Base-by-base conservation (phyloP, 2,113 vertebrate species). In the Petrocephalus microphthalmus region DNA sequence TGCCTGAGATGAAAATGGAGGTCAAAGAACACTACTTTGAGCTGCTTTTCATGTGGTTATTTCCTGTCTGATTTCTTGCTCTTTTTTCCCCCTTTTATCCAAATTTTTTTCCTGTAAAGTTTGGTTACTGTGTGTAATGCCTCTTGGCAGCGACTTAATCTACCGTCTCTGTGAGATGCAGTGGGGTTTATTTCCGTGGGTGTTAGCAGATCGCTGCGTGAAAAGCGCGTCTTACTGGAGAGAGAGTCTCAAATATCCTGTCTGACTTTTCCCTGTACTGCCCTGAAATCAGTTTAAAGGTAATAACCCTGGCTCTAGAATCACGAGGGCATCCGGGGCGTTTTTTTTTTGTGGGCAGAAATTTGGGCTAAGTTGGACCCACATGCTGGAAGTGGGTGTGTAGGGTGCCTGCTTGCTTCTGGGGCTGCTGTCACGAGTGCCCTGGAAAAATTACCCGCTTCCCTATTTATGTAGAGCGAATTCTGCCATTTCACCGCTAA, bases 341-440 rank as follows among this genome's bases (percentile, higher is more conserved):
- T 90, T 91, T 93, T 94, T 90, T 91, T 91, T 93, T 93, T 93
- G 91, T 92, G 86, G 56, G 87, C 90, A 90, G 10, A 91, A 88
- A 90, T 92, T 92, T 89, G 91, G 87, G 90, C 85, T 81, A 86
- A 85, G 91, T 90, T 89, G 90, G 87, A 82, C 74, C 71, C 51
- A 57, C 42, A 71, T 85, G 47, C 83, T 85, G 88, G 92, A 92
- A 88, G 89, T 91, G 89, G 84, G 78, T 71, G 60, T 37, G 64
- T 83, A 88, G 10, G n/a, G 88, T 89, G 91, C 92, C 90, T 83
- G 88, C 90, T 88, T 94, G 91, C 94, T 94, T 94, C 94, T 92
- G 92, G 90, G 90, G 90, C 93, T 92, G 92, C 92, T 92, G 93
- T 93, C 91, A 89, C 92, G 92, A 93, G 94, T 94, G 94, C 94